Evolutionary conservation across 2,888 invertebrate genomes (phyloP).

Genomic region (Sialis fuliginosa): DNA sequence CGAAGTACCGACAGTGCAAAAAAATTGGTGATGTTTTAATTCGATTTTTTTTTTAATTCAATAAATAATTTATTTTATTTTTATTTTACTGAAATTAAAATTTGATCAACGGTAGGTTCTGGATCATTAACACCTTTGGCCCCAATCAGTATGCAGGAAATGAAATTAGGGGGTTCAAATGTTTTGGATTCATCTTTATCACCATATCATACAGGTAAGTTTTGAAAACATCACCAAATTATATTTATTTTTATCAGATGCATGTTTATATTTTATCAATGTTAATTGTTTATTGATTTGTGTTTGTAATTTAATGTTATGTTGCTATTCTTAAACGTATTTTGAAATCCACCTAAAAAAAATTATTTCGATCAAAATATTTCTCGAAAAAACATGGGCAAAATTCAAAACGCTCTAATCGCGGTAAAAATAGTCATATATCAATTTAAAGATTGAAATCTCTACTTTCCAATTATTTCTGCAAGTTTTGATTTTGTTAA

Average conservation of each 20-base stretch:
- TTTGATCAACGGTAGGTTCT: slow-evolving; percentile 28
- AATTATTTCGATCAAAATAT: too few species aligned
- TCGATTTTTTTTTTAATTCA: too few species aligned
- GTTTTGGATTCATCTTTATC: slow-evolving; percentile 47
- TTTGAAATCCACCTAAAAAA: background rate
- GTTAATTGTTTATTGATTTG: background rate
- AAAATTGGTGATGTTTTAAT: background rate
- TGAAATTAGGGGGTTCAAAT: slow-evolving; percentile 42
- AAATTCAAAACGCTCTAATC: too few species aligned
- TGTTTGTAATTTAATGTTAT: background rate
- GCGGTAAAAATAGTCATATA: too few species aligned
- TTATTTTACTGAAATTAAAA: too few species aligned
- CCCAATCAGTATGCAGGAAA: slow-evolving; percentile 58
- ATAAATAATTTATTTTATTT: too few species aligned
- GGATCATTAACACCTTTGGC: slow-evolving; percentile 52
- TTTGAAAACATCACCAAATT: background rate
- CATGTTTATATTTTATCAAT: background rate
- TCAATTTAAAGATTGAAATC: too few species aligned
- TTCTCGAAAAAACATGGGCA: too few species aligned
- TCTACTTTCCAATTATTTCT: too few species aligned
- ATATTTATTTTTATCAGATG: background rate
- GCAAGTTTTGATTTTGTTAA: too few species aligned
- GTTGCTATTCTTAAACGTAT: background rate
- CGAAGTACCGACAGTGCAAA: too few species aligned
- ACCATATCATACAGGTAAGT: slow-evolving; percentile 53